Evolutionary conservation across 2,888 invertebrate species (phyloP).

Genomic region (Sisyra terminalis): DNA sequence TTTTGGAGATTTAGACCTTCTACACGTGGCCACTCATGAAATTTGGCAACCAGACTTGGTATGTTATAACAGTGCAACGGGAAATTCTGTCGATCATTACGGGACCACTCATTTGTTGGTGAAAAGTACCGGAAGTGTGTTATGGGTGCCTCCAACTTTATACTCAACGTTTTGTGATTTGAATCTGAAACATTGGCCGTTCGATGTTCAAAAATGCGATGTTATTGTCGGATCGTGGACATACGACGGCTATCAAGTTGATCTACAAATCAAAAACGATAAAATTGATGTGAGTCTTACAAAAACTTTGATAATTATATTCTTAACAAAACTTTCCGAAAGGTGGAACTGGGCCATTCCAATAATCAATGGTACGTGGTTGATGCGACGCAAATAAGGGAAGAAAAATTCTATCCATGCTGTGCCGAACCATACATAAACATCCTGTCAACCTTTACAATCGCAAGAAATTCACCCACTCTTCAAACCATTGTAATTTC

Average conservation of each 20-base stretch:
- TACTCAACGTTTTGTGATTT: constrained; percentile 45
- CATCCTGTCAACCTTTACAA: no score
- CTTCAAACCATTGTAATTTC: no score
- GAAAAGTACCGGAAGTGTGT: constrained; percentile 31
- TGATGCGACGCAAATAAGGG: no score
- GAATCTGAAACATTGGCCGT: constrained; percentile 58
- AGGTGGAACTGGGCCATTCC: no score
- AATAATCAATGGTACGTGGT: no score
- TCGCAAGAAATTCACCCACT: no score
- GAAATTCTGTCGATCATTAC: constrained; percentile 38
- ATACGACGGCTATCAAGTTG: constrained; percentile 40
- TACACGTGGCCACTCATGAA: constrained; percentile 50
- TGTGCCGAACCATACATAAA: no score
- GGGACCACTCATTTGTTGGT: constrained; percentile 38
- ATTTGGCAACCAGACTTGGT: constrained; percentile 66
- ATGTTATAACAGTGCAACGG: constrained; percentile 50
- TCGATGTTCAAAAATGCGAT: constrained; percentile 47
- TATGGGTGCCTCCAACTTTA: constrained; percentile 53
- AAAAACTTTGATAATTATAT: no score
- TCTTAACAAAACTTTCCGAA: no score
- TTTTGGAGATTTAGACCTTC: constrained; percentile 41
- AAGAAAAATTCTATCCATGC: no score
- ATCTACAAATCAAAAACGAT: constrained; percentile 21
- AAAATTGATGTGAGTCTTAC: neutral
- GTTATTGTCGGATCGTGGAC: constrained; percentile 62